Percentiles rank a stretch among this genome's conserved stretches.
Conservation (phyloP, 2,797 vertebrate genomes). For the Hypotaenidia okinawae region DNA sequence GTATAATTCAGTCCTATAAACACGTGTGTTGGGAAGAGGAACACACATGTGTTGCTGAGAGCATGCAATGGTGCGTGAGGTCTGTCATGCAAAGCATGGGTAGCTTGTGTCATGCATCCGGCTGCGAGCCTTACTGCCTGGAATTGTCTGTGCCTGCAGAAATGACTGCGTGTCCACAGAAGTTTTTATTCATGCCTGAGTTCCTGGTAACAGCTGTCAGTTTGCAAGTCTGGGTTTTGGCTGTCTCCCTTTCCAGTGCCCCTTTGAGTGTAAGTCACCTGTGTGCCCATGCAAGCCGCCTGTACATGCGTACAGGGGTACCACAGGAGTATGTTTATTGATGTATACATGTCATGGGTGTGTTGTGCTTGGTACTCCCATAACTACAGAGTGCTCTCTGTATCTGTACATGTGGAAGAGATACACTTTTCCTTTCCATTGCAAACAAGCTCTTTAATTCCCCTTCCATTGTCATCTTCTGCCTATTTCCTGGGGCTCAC, state of each 20-base stretch:
- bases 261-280: not conserved
- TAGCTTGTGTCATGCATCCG: fast-evolving
- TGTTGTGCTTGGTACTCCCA: fast-evolving
- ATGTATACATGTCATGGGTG: fast-evolving
- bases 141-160: not conserved
- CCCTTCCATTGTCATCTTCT: not conserved
- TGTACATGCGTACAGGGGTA: not conserved
- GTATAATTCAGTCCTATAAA: not conserved
- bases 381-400: not conserved
- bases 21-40: not conserved
- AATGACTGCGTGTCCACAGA: not conserved
- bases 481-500: not conserved
- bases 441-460: not conserved
- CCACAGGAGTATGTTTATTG: not conserved
- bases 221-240: not conserved
- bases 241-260: not conserved
- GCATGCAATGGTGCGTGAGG: not conserved
- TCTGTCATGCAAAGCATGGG: not conserved
- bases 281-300: not conserved
- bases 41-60: not conserved
- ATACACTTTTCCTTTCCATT: not conserved
- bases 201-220: not conserved
- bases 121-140: not conserved
- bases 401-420: not conserved
- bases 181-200: not conserved